Evolutionary conservation across 2,888 invertebrate genomes (phyloP), one percentile per base, ranked within the genome.

Genomic region (Mechanitis messenoides): DNA sequence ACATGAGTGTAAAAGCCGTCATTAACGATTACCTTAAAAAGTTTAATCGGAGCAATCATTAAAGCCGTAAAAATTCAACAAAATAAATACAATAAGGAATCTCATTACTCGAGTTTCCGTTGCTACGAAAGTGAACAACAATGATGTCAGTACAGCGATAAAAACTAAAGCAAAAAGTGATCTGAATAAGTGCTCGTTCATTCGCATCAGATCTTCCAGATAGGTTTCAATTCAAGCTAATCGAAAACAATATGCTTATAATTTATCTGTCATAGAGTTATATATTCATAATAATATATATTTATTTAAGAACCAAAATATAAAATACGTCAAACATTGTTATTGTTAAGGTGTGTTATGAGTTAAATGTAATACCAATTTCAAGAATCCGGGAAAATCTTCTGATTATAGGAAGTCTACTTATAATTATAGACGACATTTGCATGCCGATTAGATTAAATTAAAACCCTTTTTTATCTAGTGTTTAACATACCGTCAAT

Each of bases 21-120:
- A 87, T 90, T 89, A 89, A 86, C 80, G 86, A 85, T 81, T 78
- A 77, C 89, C 88, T 84, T 88, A 84, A 87, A 87, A 88, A 87
- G 88, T 84, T 78, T 80, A 87, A 86, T 82, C 83, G 79, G 87
- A 85, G 84, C 88, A 85, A 84, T 88, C 83, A 87, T 87, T 87
- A 87, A 87, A 86, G 79, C 84, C 80, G 82, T 75, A 79, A 86
- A 85, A 87, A 87, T 86, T 83, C 80, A 82, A 83, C 84, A 79
- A 83, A 83, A 83, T 78, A 83, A 83, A 79, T 82, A 82, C 80
- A 79, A 77, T 79, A 69, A 76, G 74, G 75, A 77, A 81, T 82
- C 86, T 86, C 84, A 84, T 87, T 87, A 86, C 85, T 78, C 80
- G 81, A 84, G 83, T 85, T 84, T 86, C 86, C 85, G 87, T 85